Percentiles rank a stretch among this genome's conserved stretches.
Evolutionary conservation across 2,888 invertebrate genomes (phyloP).

Genomic region (Eupithecia vulgata): DNA sequence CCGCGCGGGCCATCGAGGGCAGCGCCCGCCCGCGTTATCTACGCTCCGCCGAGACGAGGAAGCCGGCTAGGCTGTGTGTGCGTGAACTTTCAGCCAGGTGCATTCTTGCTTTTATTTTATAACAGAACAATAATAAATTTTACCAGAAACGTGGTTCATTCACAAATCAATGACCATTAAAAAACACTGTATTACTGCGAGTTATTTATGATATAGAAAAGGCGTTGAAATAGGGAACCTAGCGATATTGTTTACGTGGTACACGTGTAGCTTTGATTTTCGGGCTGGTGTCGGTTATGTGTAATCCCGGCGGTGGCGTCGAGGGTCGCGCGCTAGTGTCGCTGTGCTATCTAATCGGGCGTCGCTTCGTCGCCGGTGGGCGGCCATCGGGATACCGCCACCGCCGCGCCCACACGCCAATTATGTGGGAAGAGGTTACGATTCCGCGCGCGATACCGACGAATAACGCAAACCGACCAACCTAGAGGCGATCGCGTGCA

Average conservation of each 20-base stretch:
- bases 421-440: constrained; percentile 83
- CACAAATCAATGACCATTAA: background rate
- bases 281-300: constrained; percentile 44
- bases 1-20: constrained; percentile 52
- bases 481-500: constrained; percentile 66
- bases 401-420: constrained; percentile 81
- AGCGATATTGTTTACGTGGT: background rate
- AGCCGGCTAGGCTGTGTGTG: constrained; percentile 46
- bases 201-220: background rate
- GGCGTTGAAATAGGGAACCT: background rate
- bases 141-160: background rate
- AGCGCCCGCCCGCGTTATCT: constrained; percentile 49
- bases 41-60: constrained; percentile 40
- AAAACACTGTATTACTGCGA: background rate
- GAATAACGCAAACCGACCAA: constrained; percentile 72
- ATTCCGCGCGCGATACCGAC: constrained; percentile 72
- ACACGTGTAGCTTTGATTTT: constrained; percentile 39
- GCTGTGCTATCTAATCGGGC: constrained; percentile 75
- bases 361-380: constrained; percentile 78
- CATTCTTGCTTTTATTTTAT: constrained; percentile 28
- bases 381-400: constrained; percentile 78
- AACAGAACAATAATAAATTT: constrained; percentile 33
- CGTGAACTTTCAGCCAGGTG: constrained; percentile 39
- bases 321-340: constrained; percentile 50
- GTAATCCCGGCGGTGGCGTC: constrained; percentile 51